Conservation (phyloP, 2,797 vertebrate genomes). For the Lithobates pipiens region DNA sequence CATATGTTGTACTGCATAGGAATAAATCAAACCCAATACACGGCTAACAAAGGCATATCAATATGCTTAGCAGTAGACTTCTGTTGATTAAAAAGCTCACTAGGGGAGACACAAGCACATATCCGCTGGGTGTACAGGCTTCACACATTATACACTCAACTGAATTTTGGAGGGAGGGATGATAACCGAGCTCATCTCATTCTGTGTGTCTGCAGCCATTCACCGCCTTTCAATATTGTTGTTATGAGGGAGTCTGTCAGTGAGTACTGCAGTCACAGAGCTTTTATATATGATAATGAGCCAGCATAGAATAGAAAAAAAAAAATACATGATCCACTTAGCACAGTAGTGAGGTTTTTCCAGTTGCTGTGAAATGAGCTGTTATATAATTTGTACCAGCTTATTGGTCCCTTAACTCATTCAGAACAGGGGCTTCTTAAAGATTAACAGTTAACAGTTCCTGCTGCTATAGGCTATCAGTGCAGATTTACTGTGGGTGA, state of each 20-base stretch:
- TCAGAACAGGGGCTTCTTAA: not conserved
- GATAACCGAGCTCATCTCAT: constrained; percentile 67
- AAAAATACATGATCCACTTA: constrained; percentile 42
- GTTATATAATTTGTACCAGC: constrained; percentile 18
- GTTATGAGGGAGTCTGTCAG: constrained; percentile 63
- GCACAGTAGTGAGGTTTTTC: constrained; percentile 4
- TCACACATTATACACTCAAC: constrained; percentile 68
- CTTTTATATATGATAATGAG: constrained; percentile 55
- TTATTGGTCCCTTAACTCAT: constrained; percentile 43
- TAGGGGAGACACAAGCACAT: constrained; percentile 69
- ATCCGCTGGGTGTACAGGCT: constrained; percentile 64
- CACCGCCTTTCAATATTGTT: constrained; percentile 64
- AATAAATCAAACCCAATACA: constrained; percentile 66
- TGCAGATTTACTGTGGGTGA: not conserved
- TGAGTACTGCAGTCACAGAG: constrained; percentile 65
- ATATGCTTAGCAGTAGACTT: constrained; percentile 69
- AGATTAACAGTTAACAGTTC: no score
- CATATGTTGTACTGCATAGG: constrained; percentile 50
- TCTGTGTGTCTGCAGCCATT: constrained; percentile 64
- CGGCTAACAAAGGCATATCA: constrained; percentile 67
- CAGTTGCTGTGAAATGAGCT: constrained; percentile 38
- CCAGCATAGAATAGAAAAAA: constrained; percentile 14
- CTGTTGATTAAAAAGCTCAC: constrained; percentile 75
- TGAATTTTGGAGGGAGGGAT: constrained; percentile 68
- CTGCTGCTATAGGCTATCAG: not conserved